Percentiles rank a stretch among this genome's conserved stretches.
phyloP scores from a whole-genome alignment of 2,888 invertebrate genomes.

The Xylota sylvarum region DNA sequence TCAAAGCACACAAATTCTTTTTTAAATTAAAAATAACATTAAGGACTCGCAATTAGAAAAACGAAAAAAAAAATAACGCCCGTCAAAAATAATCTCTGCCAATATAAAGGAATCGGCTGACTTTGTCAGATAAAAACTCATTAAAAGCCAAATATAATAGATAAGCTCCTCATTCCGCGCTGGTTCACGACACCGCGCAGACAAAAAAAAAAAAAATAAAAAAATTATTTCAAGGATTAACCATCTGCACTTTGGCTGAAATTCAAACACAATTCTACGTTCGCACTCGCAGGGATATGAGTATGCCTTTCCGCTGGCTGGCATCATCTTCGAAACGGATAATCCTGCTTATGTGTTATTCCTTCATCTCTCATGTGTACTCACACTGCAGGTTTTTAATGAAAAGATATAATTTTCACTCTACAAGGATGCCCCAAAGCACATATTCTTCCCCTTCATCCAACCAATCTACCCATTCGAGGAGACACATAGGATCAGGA shows the following conservation, averaged over 20 bases:
- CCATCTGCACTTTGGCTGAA: conserved; percentile 58
- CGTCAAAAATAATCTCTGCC: conserved; percentile 30
- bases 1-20: conserved; percentile 8
- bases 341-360: conserved; percentile 50
- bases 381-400: conserved; percentile 46
- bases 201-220: conserved; percentile 12
- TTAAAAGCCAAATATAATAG: conserved; percentile 61
- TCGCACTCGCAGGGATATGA: conserved; percentile 15
- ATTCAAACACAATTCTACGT: conserved; percentile 36
- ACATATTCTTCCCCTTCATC: neutral
- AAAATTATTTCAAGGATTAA: conserved; percentile 49
- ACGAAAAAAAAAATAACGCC: neutral
- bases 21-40: conserved; percentile 31
- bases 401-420: conserved; percentile 60
- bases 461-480: neutral
- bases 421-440: conserved; percentile 28
- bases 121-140: conserved; percentile 62
- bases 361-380: conserved; percentile 26
- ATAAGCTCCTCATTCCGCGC: neutral
- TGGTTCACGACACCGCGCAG: conserved; percentile 19
- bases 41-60: conserved; percentile 34
- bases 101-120: conserved; percentile 49
- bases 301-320: neutral
- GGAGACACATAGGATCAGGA: conserved; percentile 17
- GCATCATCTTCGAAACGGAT: conserved; percentile 28